A percentile compares a stretch with the other conserved stretches of the same genome.
phyloP scores from a whole-genome alignment of 2,113 vertebrate species.

The Cinclus mexicanus region DNA sequence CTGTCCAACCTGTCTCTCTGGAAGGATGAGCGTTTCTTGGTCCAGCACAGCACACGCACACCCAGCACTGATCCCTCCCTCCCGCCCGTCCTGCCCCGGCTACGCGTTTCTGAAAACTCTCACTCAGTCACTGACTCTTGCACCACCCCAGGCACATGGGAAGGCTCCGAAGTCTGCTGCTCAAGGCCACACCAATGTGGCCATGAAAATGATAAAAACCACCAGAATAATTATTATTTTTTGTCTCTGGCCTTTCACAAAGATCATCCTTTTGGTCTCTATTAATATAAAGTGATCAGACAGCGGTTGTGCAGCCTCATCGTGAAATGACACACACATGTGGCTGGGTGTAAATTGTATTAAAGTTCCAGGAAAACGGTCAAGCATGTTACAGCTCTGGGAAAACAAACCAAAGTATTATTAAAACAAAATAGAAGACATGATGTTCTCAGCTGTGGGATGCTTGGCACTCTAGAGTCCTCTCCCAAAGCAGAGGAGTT shows the following conservation, averaged over 20 bases:
- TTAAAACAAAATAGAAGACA: not conserved
- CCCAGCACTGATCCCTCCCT: not conserved
- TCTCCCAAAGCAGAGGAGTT: not conserved
- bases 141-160: not conserved
- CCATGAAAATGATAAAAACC: not conserved
- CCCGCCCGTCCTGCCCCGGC: not conserved
- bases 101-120: not conserved
- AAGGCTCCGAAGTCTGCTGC: not conserved
- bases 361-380: not conserved
- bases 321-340: not conserved
- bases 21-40: not conserved
- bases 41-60: not conserved
- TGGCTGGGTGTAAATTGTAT: not conserved
- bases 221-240: not conserved
- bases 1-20: rapidly evolving
- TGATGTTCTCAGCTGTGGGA: not conserved
- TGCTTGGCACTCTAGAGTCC: not conserved
- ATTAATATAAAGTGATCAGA: not conserved
- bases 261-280: not conserved
- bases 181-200: not conserved
- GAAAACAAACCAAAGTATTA: not conserved
- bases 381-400: not conserved
- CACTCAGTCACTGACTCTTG: not conserved
- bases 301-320: not conserved
- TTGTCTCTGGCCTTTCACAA: not conserved